Conservation (phyloP, 2,888 invertebrate genomes). For the Leptinotarsa peninsularis region DNA sequence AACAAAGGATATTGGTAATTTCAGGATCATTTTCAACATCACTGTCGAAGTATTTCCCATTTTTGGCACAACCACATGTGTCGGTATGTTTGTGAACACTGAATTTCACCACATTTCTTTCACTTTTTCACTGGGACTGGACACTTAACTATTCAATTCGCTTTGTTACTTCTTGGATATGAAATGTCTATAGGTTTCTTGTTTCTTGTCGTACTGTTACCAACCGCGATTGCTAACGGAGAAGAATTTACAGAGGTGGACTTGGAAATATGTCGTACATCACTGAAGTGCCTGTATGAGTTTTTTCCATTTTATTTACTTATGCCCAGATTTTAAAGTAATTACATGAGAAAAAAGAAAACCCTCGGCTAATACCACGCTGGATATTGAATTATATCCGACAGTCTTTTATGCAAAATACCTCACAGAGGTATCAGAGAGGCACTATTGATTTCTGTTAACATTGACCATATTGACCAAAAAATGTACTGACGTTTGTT, state of each 20-base stretch:
- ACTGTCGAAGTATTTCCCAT: slow-evolving; percentile 31
- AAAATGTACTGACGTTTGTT: too few species aligned
- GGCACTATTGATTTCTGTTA: too few species aligned
- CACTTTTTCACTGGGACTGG: slow-evolving; percentile 27
- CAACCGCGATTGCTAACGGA: slow-evolving; percentile 41
- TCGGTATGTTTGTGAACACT: slow-evolving; percentile 13
- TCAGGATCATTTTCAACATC: slow-evolving; percentile 29
- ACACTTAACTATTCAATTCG: slow-evolving; percentile 36
- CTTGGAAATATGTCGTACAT: slow-evolving; percentile 14
- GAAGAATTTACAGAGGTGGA: slow-evolving; percentile 35
- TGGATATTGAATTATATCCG: too few species aligned
- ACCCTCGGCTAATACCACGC: too few species aligned
- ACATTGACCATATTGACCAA: too few species aligned
- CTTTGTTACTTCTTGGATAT: slow-evolving; percentile 37
- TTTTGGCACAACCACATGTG: slow-evolving; percentile 18
- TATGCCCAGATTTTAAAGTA: too few species aligned
- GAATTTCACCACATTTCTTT: slow-evolving; percentile 30
- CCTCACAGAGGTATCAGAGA: too few species aligned
- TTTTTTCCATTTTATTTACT: too few species aligned
- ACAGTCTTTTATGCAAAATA: too few species aligned
- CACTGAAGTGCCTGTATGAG: neutral
- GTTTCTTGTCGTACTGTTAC: slow-evolving; percentile 39
- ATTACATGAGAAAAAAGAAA: too few species aligned
- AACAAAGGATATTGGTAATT: slow-evolving; percentile 26
- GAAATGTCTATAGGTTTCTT: slow-evolving; percentile 39